These are phyloP conservation scores for Drosophila miranda DNA, from an alignment of 1,140 invertebrate species.

Conservation along the genomic window DNA sequence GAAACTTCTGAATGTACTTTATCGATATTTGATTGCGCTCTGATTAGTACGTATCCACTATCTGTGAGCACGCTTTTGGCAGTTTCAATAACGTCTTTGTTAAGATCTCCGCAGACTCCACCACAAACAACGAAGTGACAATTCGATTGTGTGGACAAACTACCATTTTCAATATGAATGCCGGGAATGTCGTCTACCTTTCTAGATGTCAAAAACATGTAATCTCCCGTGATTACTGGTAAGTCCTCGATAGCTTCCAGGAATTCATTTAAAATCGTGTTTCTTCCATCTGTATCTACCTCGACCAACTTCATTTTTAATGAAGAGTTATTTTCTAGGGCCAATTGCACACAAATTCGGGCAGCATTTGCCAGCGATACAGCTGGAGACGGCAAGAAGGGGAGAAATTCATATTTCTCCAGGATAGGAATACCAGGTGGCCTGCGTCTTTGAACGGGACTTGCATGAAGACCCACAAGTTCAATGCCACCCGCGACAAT, in stretches of 20 bases:
- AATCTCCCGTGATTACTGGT: conserved; percentile 83
- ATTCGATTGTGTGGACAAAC: conserved; percentile 84
- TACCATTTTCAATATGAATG: conserved; percentile 86
- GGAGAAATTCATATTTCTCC: conserved; percentile 90
- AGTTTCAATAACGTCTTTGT: conserved; percentile 28
- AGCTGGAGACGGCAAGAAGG: conserved; percentile 84
- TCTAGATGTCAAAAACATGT: conserved; percentile 83
- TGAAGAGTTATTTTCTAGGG: conserved; percentile 89
- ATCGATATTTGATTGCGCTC: conserved; percentile 73
- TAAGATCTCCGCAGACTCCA: conserved; percentile 54
- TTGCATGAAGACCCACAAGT: conserved; percentile 91
- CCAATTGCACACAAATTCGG: conserved; percentile 85
- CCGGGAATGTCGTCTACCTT: conserved; percentile 83
- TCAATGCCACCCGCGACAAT: conserved; percentile 91
- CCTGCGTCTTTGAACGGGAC: conserved; percentile 88
- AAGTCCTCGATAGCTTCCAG: conserved; percentile 85
- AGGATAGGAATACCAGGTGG: conserved; percentile 86
- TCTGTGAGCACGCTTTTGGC: conserved; percentile 72
- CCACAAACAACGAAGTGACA: conserved; percentile 84
- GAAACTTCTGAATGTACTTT: conserved; percentile 40
- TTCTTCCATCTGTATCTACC: conserved; percentile 81
- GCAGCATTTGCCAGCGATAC: conserved; percentile 73
- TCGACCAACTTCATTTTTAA: conserved; percentile 88
- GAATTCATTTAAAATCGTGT: conserved; percentile 84
- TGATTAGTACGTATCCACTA: conserved; percentile 83